phyloP scores from a whole-genome alignment of 2,113 vertebrate species.

The Notothenia rossii region DNA sequence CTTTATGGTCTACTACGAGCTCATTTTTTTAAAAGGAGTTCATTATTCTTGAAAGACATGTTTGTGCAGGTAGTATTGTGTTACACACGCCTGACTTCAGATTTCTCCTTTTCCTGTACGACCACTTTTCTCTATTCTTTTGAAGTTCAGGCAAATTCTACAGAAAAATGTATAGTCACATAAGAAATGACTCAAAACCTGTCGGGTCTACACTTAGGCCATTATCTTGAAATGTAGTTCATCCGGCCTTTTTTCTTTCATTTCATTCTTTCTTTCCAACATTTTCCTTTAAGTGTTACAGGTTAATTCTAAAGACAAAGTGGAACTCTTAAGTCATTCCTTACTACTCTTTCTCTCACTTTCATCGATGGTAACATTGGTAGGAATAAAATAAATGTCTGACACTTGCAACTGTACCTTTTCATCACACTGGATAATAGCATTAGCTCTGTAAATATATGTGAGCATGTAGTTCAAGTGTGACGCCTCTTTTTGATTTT shows the following conservation, averaged over 20 bases:
- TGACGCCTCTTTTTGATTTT: not conserved
- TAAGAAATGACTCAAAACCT: conserved; percentile 22
- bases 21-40: conserved; percentile 18
- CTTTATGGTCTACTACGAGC: not conserved
- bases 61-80: conserved; percentile 58
- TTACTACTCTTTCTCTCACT: not conserved
- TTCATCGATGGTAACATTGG: too few species aligned
- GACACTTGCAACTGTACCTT: not conserved
- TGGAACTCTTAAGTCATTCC: not conserved
- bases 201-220: not conserved
- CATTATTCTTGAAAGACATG: conserved; percentile 35
- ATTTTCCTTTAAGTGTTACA: not conserved
- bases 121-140: conserved; percentile 27
- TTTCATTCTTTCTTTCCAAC: conserved; percentile 1
- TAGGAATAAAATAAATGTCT: not conserved
- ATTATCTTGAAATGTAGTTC: conserved; percentile 1
- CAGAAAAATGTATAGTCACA: conserved; percentile 15
- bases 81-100: conserved; percentile 40
- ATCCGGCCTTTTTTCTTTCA: not conserved
- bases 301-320: not conserved
- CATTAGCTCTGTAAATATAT: not conserved
- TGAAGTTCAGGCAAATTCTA: conserved; percentile 29
- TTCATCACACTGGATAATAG: not conserved
- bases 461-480: not conserved
- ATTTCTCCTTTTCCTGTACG: conserved; percentile 19